Evolutionary conservation across 2,888 invertebrate species (phyloP), one percentile per base, ranked within the genome.

Genomic region (Stenchaetothrips biformis): DNA sequence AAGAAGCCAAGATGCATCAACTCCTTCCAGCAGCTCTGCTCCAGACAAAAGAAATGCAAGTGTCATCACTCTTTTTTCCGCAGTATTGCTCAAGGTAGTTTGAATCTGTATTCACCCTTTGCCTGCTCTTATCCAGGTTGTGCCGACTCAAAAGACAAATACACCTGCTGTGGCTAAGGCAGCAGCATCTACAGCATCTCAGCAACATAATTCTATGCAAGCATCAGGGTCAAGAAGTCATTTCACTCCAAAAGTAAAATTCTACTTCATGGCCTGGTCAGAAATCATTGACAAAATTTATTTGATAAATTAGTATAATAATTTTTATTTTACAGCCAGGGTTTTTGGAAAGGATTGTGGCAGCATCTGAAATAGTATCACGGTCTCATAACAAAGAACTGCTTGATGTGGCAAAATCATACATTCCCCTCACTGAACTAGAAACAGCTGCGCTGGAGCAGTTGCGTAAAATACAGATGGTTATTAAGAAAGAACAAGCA

Each of bases 331-430:
- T 82, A 78, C 81, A 80, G 81, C 78, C 48, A 79, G 82, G 59
- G 53, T 89, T 90, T 83, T 84, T 90, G 1, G 84, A 86, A 83
- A 86, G 86, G 62, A 85, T 89, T 67, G 86, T 86, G 79, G 81
- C 84, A 2, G 85, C 89, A 62, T 92, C 92, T 82, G 88, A 91
- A 83, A 88, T 88, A 79, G 90, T 94, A 78, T 85, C 92, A 82
- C 86, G 88, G 79, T 95, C 95, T 86, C 95, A 95, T 85, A 90
- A 94, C 85, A 87, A 89, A 81, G 86, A 88, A 0, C 86, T 95
- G 2, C 91, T 93, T 84, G 88, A 89, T 80, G 88, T 90, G 82
- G 95, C 95, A 0, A 89, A 89, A 80, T 86, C 88, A 7, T 84
- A 91, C 25, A 92, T 97, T 81, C 96, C 96, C 0, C 83, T 93